Base-by-base conservation (phyloP, 2,797 vertebrate species). In the Dipus sagitta region DNA sequence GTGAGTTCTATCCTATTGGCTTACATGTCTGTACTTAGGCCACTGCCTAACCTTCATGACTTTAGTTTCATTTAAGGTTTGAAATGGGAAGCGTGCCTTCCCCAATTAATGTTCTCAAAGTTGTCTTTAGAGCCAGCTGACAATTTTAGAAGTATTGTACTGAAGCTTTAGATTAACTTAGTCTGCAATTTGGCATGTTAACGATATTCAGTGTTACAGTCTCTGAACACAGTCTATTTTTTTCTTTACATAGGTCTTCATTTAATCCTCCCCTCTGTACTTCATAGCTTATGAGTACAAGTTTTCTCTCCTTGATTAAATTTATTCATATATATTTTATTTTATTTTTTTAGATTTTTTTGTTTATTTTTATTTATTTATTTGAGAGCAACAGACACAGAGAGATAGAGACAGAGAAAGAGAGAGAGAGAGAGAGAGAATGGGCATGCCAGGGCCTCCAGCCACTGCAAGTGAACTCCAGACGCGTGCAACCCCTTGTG, bases 271-370 rank as follows among this genome's bases (percentile, higher is more conserved):
- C 86, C 15, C 52, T 32, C 14, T 68, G 67, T 71, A 90, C 92
- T 90, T 92, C 64, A 3, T 81, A n/a, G 20, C 24, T 76, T 86
- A 42, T n/a, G 52, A 58, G 24, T 65, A 79, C 12, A 32, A 58
- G 32, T 28, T 42, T 89, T 30, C 32, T 5, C 32, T 85, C 67
- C 21, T 72, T 78, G 21, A 21, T 65, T 86, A 58, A 64, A 65
- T 34, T 38, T 65, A 84, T 65, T 58, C 23, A 32, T 68, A 81
- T 75, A 6, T 92, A 60, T 92, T 79, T 88, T 81, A 83, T 75
- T 76, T 23, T 80, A n/a, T 38, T 38, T 38, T 38, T 38, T 38
- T 38, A 38, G 38, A 38, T 38, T 38, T 38, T 38, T 38, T 38
- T 38, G 38, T 38, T 38, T 38, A 38, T 38, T 38, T 38, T 38